Evolutionary conservation across 2,797 vertebrate species (phyloP), one percentile per base, ranked within the genome.

Genomic region (Cyprinodon diabolis): DNA sequence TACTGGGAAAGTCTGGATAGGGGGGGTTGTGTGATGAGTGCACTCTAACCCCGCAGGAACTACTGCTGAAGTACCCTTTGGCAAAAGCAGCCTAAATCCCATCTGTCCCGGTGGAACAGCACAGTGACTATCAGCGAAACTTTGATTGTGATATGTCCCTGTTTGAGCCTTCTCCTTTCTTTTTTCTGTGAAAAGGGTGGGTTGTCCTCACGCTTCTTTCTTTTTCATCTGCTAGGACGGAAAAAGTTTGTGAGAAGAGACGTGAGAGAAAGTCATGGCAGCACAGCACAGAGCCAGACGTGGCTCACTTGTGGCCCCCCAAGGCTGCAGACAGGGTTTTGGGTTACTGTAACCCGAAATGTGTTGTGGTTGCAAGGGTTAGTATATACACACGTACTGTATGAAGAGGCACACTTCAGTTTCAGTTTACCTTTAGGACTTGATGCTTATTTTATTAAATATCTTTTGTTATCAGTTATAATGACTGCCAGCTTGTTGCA

Each of bases 281-380:
- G 85, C 76, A 47, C 77, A 82, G 76, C 56, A 72, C 72, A 66
- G 66, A 85, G 78, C 82, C 88, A 89, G 88, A 84, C 84, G 74
- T 72, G 81, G 84, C 68, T 88, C 86, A 87, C 81, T 90, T 89
- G 84, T 85, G 84, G 79, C 86, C 86, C 87, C 85, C 82, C 77
- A 10, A 86, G 92, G 90, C 87, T 81, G 71, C 89, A 90, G 88
- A 87, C 84, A 68, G 81, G 63, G 81, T 79, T 87, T 93, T 86
- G 86, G 86, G 79, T 92, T 92, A 89, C 91, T 87, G 88, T 89
- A 92, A 90, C 84, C 85, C 69, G 84, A 90, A 84, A 84, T 92
- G 90, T 89, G 86, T 85, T 77, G 84, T 84, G 81, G 86, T 80
- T 86, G 89, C 86, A 85, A 65, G 71, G 72, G 72, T 79, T 74